These are phyloP conservation scores for Drosophila macrospina DNA, from an alignment of 2,888 invertebrate species.

Conservation along the genomic window DNA sequence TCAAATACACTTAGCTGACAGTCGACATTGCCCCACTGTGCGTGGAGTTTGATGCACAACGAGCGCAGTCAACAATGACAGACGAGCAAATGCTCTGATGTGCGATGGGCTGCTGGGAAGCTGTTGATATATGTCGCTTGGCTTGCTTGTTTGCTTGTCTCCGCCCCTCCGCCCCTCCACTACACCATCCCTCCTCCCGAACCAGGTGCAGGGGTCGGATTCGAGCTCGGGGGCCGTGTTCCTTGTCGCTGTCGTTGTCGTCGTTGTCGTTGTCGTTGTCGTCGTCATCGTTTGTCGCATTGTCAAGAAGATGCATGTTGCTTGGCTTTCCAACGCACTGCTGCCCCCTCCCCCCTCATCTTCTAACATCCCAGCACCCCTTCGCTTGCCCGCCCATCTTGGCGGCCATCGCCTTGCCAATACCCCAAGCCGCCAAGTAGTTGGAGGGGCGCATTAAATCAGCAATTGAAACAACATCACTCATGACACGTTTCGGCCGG, in stretches of 20 bases:
- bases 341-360: not conserved
- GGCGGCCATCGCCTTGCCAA: constrained; percentile 26
- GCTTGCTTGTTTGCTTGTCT: constrained; percentile 73
- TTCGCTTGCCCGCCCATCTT: constrained; percentile 11
- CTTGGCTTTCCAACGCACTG: constrained; percentile 75
- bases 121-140: constrained; percentile 80
- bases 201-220: constrained; percentile 8
- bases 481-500: constrained; percentile 79
- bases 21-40: constrained; percentile 43
- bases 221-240: constrained; percentile 41
- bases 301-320: constrained; percentile 82
- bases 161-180: not conserved
- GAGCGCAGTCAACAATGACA: constrained; percentile 81
- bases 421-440: constrained; percentile 47
- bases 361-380: no score
- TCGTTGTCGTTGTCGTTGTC: constrained; percentile 59
- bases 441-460: constrained; percentile 76
- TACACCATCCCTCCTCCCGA: not conserved
- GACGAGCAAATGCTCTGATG: constrained; percentile 82
- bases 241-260: constrained; percentile 65
- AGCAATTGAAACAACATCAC: constrained; percentile 82
- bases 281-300: constrained; percentile 80
- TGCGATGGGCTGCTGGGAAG: constrained; percentile 62
- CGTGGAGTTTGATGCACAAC: constrained; percentile 46
- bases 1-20: not conserved